Conservation (phyloP, 2,113 vertebrate genomes). For the Paralichthys olivaceus region DNA sequence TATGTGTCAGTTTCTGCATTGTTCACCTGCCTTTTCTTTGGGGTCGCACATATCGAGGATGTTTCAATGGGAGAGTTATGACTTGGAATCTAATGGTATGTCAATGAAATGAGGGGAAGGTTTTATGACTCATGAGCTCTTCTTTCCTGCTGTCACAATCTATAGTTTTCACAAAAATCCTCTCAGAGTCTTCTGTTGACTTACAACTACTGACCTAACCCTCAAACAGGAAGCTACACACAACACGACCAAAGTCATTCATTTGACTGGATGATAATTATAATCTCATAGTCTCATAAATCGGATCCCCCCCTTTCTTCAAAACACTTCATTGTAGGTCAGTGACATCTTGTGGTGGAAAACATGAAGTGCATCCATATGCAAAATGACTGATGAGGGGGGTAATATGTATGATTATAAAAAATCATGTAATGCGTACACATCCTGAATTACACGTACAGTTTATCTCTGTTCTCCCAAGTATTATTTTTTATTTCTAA, state of each 20-base stretch:
- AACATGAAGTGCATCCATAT: slow-evolving; percentile 14
- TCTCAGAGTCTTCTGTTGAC: not conserved
- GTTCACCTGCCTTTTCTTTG: slow-evolving; percentile 20
- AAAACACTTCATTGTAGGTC: not conserved
- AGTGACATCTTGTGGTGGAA: slow-evolving; percentile 56
- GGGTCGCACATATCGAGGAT: not conserved
- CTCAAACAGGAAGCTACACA: not conserved
- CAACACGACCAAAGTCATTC: not conserved
- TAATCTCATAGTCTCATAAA: not conserved
- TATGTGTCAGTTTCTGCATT: not conserved
- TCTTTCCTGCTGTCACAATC: not conserved
- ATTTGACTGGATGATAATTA: not conserved
- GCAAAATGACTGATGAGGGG: not conserved
- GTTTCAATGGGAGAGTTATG: not conserved
- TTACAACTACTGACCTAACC: not conserved
- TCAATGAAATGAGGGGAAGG: not conserved
- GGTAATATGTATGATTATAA: too few relatives aligned
- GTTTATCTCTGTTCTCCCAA: too few relatives aligned
- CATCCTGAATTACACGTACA: too few relatives aligned
- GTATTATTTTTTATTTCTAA: too few relatives aligned
- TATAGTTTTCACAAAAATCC: not conserved
- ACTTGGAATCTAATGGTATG: too few relatives aligned
- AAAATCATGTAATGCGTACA: too few relatives aligned
- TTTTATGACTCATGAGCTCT: not conserved
- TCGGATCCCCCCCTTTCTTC: not conserved